Percentiles rank a stretch among this genome's conserved stretches.
These are phyloP conservation scores for Agonopterix subpropinquella DNA, from an alignment of 2,888 invertebrate genomes.

Conservation along the genomic window DNA sequence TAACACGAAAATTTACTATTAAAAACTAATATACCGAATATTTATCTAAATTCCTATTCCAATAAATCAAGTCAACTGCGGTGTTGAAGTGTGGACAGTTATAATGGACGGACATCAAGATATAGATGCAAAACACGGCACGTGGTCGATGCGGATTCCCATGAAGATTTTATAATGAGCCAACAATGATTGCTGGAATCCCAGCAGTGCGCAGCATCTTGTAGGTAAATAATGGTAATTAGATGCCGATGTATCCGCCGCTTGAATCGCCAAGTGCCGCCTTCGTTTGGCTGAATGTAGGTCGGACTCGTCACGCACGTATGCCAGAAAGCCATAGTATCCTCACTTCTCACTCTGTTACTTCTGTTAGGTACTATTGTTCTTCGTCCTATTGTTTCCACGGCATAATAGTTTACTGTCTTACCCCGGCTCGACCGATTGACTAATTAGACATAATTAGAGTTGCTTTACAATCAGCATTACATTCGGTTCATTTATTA, in stretches of 20 bases:
- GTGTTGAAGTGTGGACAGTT: neutral
- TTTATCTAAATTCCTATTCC: neutral
- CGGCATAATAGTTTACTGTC: constrained; percentile 7
- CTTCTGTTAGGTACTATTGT: constrained; percentile 35
- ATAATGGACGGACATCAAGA: neutral
- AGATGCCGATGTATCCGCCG: constrained; percentile 41
- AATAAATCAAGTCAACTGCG: neutral
- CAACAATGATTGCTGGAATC: constrained; percentile 12
- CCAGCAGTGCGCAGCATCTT: constrained; percentile 27
- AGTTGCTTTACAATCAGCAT: too few species aligned
- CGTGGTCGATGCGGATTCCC: neutral
- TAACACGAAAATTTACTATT: neutral
- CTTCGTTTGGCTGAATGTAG: constrained; percentile 27
- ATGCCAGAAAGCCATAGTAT: constrained; percentile 16
- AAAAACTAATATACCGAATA: neutral
- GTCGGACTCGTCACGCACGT: constrained; percentile 50
- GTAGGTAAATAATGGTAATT: constrained; percentile 55
- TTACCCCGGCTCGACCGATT: constrained; percentile 5
- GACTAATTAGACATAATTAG: constrained; percentile 2
- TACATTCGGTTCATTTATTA: too few species aligned
- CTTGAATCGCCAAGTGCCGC: constrained; percentile 45
- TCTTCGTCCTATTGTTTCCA: constrained; percentile 25
- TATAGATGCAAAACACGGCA: neutral
- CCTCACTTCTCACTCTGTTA: constrained; percentile 22
- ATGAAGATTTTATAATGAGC: constrained; percentile 9